Conservation (phyloP, 1,140 invertebrate species). For the Temnothorax longispinosus region DNA sequence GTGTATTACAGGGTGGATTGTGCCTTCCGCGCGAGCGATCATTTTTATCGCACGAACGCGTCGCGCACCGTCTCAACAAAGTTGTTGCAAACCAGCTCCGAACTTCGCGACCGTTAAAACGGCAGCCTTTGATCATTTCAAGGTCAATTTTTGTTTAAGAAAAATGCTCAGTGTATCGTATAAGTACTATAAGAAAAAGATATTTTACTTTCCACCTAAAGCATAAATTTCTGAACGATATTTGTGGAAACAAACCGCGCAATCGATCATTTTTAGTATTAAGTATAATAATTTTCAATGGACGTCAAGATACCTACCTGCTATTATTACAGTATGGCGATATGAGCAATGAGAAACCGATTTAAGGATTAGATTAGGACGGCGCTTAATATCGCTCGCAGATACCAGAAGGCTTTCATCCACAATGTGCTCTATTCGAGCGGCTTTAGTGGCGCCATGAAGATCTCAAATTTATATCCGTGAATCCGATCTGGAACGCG, state of each 20-base stretch:
- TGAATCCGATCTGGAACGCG: constrained; percentile 44
- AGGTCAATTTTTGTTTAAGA: neutral
- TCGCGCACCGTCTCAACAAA: neutral
- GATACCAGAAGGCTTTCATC: neutral
- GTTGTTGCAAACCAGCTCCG: neutral
- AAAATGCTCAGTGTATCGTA: neutral
- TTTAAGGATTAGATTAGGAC: constrained; percentile 14
- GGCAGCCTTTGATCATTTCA: neutral
- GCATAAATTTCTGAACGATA: neutral
- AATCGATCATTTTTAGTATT: neutral
- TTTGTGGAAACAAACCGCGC: neutral
- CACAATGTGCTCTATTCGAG: neutral
- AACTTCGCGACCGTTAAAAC: neutral
- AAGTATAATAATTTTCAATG: neutral
- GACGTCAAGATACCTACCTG: neutral
- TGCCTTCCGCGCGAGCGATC: constrained; percentile 8
- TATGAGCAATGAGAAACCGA: constrained; percentile 18
- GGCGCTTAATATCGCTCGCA: constrained; percentile 11
- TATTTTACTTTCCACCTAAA: neutral
- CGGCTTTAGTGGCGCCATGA: constrained; percentile 23
- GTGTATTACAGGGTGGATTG: constrained; percentile 6
- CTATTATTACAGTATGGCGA: neutral
- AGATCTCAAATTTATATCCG: constrained; percentile 56
- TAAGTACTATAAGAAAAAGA: neutral
- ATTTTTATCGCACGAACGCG: constrained; percentile 34